A percentile compares a stretch with the other conserved stretches of the same genome.
These are phyloP conservation scores for Sisyra nigra DNA, from an alignment of 2,888 invertebrate genomes.

Conservation along the genomic window DNA sequence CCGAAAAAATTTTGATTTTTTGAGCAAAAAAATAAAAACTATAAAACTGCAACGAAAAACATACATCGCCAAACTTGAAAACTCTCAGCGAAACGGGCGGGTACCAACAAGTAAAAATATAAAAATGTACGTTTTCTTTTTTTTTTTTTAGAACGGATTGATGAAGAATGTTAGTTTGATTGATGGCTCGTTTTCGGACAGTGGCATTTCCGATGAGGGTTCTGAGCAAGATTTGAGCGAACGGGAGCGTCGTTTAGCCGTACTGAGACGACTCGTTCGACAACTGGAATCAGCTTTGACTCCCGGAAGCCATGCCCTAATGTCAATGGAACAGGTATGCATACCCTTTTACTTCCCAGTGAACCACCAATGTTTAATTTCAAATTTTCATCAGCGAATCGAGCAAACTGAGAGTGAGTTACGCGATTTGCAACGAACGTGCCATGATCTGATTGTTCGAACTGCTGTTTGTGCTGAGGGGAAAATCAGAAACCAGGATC, in stretches of 20 bases:
- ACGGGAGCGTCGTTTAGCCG: constrained; percentile 48
- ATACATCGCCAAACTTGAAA: too few relatives aligned
- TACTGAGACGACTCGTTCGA: constrained; percentile 46
- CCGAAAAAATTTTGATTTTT: too few relatives aligned
- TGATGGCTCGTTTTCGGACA: constrained; percentile 40
- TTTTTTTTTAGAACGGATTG: neutral
- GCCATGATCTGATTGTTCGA: constrained; percentile 43
- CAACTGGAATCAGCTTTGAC: constrained; percentile 49
- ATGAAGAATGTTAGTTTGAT: neutral
- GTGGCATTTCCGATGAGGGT: constrained; percentile 65
- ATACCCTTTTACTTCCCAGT: too few relatives aligned
- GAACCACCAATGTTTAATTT: constrained; percentile 4
- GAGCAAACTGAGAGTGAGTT: constrained; percentile 57
- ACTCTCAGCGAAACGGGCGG: too few relatives aligned
- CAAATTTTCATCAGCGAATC: constrained; percentile 47
- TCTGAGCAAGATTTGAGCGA: constrained; percentile 46
- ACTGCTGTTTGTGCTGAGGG: constrained; percentile 33
- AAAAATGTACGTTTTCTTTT: too few relatives aligned
- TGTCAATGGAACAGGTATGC: constrained; percentile 42
- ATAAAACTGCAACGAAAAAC: too few relatives aligned
- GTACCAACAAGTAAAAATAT: too few relatives aligned
- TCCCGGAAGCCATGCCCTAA: constrained; percentile 47
- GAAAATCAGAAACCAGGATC: constrained; percentile 14
- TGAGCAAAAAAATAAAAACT: too few relatives aligned
- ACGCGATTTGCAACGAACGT: constrained; percentile 48